phyloP scores from a whole-genome alignment of 2,113 vertebrate genomes.

The Chloroceryle aenea region DNA sequence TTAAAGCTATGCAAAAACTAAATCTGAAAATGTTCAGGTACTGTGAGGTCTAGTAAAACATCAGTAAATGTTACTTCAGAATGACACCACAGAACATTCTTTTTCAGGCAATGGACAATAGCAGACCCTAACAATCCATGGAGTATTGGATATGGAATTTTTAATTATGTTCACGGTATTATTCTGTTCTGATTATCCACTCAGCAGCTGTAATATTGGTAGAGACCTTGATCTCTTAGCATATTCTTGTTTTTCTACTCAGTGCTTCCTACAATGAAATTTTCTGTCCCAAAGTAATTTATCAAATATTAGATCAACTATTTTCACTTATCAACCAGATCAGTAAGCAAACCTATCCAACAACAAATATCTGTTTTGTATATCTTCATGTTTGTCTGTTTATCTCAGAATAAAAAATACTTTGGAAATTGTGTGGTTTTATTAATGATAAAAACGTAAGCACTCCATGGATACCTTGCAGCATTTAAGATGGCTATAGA shows the following conservation, averaged over 20 bases:
- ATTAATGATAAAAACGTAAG: neutral
- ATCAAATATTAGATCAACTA: neutral
- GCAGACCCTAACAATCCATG: neutral
- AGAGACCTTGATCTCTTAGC: neutral
- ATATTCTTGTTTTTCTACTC: neutral
- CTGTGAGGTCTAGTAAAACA: neutral
- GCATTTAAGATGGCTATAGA: neutral
- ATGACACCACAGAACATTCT: accelerated
- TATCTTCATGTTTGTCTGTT: neutral
- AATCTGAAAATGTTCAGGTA: neutral
- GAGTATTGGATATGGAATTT: neutral
- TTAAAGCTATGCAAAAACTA: neutral
- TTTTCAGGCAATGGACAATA: neutral
- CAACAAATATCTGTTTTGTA: neutral
- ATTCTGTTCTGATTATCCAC: neutral
- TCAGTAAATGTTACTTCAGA: neutral
- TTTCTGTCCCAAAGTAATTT: neutral
- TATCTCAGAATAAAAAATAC: neutral
- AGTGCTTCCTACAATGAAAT: neutral
- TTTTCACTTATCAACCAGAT: neutral
- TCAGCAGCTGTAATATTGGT: neutral
- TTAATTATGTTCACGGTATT: neutral
- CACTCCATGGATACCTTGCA: neutral
- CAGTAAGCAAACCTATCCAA: neutral
- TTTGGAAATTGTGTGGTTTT: neutral